Evolutionary conservation across 2,113 vertebrate genomes (phyloP).

Genomic region (Amphilophus citrinellus): DNA sequence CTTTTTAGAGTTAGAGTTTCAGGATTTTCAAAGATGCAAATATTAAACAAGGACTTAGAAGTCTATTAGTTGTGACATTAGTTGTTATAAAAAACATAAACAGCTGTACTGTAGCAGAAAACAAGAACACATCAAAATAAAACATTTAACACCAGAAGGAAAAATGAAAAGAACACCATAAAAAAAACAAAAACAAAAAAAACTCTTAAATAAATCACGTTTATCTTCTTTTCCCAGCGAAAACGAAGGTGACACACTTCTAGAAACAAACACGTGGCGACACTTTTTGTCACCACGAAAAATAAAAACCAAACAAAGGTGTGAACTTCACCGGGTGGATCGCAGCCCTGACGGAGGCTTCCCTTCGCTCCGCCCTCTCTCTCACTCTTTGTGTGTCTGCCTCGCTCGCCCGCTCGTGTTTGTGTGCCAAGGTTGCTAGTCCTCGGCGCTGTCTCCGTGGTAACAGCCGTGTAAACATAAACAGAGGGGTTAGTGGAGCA

Average conservation of each 20-base stretch:
- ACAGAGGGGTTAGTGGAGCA: slow-evolving; percentile 45
- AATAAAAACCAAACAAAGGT: background rate
- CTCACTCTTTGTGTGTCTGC: slow-evolving; percentile 4
- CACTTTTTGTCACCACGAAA: background rate
- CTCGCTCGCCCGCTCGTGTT: slow-evolving; percentile 15
- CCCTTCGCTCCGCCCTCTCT: slow-evolving; percentile 13
- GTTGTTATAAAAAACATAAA: no score
- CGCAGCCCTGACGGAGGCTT: slow-evolving; percentile 9
- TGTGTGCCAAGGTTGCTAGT: slow-evolving; percentile 53
- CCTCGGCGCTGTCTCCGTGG: slow-evolving; percentile 52
- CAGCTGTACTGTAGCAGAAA: background rate
- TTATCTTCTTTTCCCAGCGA: background rate
- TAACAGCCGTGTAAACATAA: slow-evolving; percentile 72
- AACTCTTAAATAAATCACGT: background rate
- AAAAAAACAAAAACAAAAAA: no score
- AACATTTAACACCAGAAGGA: background rate
- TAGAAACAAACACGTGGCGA: background rate
- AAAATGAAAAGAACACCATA: background rate
- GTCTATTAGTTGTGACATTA: background rate
- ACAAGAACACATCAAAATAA: background rate
- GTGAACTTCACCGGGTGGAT: slow-evolving; percentile 8
- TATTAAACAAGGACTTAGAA: background rate
- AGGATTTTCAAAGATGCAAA: background rate
- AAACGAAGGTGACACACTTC: background rate
- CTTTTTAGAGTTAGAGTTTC: background rate